Conservation (phyloP, 1,140 invertebrate genomes). For the Doryteuthis pealeii region DNA sequence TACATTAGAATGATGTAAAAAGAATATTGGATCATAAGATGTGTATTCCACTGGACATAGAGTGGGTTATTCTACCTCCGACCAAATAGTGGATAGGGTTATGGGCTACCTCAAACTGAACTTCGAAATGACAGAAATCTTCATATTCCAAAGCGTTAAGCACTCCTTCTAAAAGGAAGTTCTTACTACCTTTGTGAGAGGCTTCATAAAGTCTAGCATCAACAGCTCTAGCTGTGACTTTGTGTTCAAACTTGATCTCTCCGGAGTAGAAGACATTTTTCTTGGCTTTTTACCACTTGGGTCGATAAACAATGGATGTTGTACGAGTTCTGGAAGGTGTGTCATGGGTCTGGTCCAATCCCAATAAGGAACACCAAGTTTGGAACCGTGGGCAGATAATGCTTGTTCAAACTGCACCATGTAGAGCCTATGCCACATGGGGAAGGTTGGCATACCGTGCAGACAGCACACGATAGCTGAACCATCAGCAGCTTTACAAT, state of each 20-base stretch:
- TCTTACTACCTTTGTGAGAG: constrained; percentile 22
- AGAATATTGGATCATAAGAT: constrained; percentile 29
- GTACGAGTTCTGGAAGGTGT: constrained; percentile 7
- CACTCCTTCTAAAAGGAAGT: constrained; percentile 22
- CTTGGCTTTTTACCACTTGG: constrained; percentile 14
- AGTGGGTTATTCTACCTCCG: constrained; percentile 27
- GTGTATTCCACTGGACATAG: constrained; percentile 35
- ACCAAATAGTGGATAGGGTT: constrained; percentile 36
- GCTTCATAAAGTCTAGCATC: constrained; percentile 28
- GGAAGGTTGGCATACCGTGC: constrained; percentile 33
- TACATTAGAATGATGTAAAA: constrained; percentile 24
- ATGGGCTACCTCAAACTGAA: constrained; percentile 37
- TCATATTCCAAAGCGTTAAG: constrained; percentile 32
- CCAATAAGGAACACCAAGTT: constrained; percentile 12
- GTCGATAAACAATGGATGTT: constrained; percentile 21
- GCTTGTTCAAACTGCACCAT: constrained; percentile 23
- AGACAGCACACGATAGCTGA: constrained; percentile 23
- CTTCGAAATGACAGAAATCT: constrained; percentile 35
- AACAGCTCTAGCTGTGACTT: constrained; percentile 26
- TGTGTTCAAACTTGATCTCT: constrained; percentile 21
- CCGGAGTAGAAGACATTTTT: constrained; percentile 26
- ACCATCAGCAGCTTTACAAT: constrained; percentile 18
- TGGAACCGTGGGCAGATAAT: constrained; percentile 10
- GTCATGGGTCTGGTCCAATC: constrained; percentile 11
- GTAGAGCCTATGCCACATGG: constrained; percentile 34